Evolutionary conservation across 92 coral and sea anemone species (phyloP).

Genomic region (Epizoanthus ramosus): DNA sequence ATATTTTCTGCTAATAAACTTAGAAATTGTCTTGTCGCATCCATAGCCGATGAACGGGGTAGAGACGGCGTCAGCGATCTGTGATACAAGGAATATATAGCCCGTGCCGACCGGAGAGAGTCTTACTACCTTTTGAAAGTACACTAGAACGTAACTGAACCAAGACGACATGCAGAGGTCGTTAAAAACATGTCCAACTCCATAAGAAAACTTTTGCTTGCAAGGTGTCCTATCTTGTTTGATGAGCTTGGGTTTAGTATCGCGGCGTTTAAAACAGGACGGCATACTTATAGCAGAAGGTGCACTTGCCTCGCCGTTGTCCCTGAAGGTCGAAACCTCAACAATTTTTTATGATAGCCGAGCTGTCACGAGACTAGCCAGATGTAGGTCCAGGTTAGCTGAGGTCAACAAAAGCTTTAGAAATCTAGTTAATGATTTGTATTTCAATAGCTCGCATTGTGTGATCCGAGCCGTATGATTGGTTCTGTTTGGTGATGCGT

Average conservation of each 20-base stretch:
- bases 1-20: slow-evolving; percentile 57
- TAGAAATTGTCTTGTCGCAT: slow-evolving; percentile 77
- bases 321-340: not conserved
- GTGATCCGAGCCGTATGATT: no score
- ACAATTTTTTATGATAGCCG: not conserved
- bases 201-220: slow-evolving; percentile 80
- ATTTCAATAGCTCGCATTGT: no score
- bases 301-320: not conserved
- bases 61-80: slow-evolving; percentile 81
- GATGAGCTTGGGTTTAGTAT: slow-evolving; percentile 45
- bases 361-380: slow-evolving; percentile 28
- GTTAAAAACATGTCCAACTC: slow-evolving; percentile 90
- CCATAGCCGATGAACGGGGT: slow-evolving; percentile 88
- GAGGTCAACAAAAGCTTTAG: no score
- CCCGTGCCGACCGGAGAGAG: slow-evolving; percentile 79
- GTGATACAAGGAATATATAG: slow-evolving; percentile 75
- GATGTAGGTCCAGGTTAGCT: no score
- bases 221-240: slow-evolving; percentile 59
- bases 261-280: slow-evolving; percentile 5
- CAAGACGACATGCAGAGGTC: slow-evolving; percentile 91
- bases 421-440: no score
- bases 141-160: slow-evolving; percentile 81
- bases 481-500: no score
- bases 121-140: slow-evolving; percentile 77
- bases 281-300: not conserved